Conservation (phyloP, 2,888 invertebrate species). For the Tethea ocularis region DNA sequence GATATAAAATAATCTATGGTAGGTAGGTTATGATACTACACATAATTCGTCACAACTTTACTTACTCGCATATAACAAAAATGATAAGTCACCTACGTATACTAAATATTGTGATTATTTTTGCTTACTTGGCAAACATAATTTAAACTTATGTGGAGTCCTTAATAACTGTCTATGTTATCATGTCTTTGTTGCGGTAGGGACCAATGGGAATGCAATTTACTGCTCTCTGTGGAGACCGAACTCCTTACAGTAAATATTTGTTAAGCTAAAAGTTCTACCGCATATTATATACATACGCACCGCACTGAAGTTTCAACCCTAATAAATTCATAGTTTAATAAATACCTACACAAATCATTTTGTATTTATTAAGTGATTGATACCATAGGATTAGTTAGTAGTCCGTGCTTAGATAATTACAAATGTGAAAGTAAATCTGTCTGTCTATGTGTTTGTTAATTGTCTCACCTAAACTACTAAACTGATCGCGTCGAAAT, state of each 20-base stretch:
- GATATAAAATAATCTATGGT: too few species aligned
- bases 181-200: slow-evolving; percentile 11
- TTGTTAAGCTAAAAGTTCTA: slow-evolving; percentile 46
- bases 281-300: slow-evolving; percentile 23
- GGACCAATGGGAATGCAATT: slow-evolving; percentile 34
- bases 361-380: not conserved
- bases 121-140: not conserved
- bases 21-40: too few species aligned
- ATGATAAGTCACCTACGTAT: not conserved
- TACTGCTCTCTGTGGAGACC: slow-evolving; percentile 31
- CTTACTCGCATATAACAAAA: too few species aligned
- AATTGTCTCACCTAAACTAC: too few species aligned
- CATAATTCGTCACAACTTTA: too few species aligned
- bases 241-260: slow-evolving; percentile 47
- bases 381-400: too few species aligned
- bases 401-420: too few species aligned
- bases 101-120: not conserved
- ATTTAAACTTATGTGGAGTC: not conserved
- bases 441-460: too few species aligned
- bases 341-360: not conserved
- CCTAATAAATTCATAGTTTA: not conserved
- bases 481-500: too few species aligned
- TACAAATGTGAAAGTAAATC: too few species aligned
- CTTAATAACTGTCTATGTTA: not conserved
- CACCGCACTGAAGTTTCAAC: slow-evolving; percentile 14